Evolutionary conservation across 1,140 invertebrate genomes (phyloP), one percentile per base, ranked within the genome.

Genomic region (Orius insidiosus): DNA sequence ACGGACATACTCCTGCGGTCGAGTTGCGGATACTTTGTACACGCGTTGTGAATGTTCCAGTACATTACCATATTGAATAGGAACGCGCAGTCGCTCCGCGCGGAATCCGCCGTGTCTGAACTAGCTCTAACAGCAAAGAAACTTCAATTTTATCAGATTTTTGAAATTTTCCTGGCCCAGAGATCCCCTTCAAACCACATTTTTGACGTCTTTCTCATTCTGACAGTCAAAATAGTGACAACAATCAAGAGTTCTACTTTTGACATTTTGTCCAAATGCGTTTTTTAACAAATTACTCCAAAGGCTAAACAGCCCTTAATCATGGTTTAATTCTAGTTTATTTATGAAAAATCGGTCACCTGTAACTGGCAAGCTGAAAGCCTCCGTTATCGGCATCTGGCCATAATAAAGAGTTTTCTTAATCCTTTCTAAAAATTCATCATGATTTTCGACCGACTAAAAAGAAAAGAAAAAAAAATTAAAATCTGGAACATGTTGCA

Each of bases 331-430:
- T 7, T 39, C 10, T 31, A 5, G 18, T 15, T 13, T 32, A 4
- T 16, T 10, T 18, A 14, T 31, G 3, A n/a, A 24, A 45, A 47
- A 6, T 56, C 16, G 67, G 64, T 60, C 60, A 80, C 81, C 80
- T 65, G 82, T 84, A 44, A 85, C 72, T 40, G 82, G 81, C 32
- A 87, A 65, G 58, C 81, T 84, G 10, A 84, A 64, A 47, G 76
- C 68, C 53, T 81, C 76, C 46, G 75, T 71, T 40, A 64, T 65
- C 16, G 81, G 77, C 33, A 79, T 60, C 60, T 78, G 73, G 45
- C 81, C 78, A 69, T 87, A 90, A 60, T 90, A 90, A 4, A 90
- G 63, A 1, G 83, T 82, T 62, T 90, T 89, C 1, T 71, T 74
- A 45, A 90, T 80, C 52, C 85, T 68, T 52, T 76, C 71, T 43